Evolutionary conservation across 1,140 invertebrate genomes (phyloP).

Genomic region (Drosophila parabipectinata): DNA sequence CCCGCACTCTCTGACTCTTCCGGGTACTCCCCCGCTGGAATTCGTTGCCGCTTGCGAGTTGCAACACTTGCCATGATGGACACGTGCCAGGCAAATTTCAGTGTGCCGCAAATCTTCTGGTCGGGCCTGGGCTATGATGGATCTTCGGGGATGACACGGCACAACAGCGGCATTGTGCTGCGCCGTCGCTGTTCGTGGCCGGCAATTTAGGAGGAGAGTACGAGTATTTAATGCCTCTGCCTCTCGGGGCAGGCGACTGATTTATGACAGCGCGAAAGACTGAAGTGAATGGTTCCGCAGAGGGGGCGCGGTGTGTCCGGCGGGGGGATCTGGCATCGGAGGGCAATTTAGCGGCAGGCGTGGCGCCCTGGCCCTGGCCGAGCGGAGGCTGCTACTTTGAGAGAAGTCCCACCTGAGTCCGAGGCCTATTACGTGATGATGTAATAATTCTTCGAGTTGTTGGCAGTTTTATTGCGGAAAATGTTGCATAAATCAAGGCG

Average conservation of each 20-base stretch:
- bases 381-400: conserved; percentile 13
- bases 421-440: conserved; percentile 76
- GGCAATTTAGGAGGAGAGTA: conserved; percentile 69
- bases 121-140: conserved; percentile 59
- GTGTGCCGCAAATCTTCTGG: conserved; percentile 32
- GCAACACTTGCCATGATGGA: conserved; percentile 59
- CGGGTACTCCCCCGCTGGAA: conserved; percentile 47
- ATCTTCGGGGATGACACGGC: conserved; percentile 75
- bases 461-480: conserved; percentile 79
- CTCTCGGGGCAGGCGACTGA: conserved; percentile 61
- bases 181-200: conserved; percentile 36
- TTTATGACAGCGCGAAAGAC: conserved; percentile 71
- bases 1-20: conserved; percentile 4
- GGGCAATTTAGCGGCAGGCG: conserved; percentile 74
- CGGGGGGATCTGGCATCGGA: conserved; percentile 33
- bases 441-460: conserved; percentile 76
- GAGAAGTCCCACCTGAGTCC: conserved; percentile 26
- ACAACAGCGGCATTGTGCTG: conserved; percentile 62
- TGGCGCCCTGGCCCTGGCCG: conserved; percentile 43
- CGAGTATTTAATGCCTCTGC: conserved; percentile 61
- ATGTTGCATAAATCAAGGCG: conserved; percentile 81
- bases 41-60: conserved; percentile 1
- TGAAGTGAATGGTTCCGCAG: conserved; percentile 30
- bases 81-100: conserved; percentile 75
- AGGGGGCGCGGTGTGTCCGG: not conserved